Evolutionary conservation across 2,113 vertebrate species (phyloP).

Genomic region (Entomyzon cyanotis): DNA sequence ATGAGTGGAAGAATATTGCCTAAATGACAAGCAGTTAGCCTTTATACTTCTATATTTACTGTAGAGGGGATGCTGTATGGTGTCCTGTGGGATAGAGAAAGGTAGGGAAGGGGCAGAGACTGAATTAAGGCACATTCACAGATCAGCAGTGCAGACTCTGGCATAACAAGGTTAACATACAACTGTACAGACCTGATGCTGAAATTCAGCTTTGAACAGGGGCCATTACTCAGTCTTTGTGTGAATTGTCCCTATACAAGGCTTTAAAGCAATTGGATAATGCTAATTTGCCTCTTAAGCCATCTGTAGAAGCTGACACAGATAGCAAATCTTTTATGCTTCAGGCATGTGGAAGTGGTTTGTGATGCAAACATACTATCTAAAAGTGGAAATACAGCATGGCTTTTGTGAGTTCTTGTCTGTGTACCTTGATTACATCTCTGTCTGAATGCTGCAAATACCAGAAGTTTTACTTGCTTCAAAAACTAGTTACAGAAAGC

Average conservation of each 20-base stretch:
- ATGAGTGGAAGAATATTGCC: not conserved
- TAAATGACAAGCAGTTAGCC: not conserved
- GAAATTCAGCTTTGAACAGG: not conserved
- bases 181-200: not conserved
- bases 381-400: conserved; percentile 24
- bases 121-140: not conserved
- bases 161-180: not conserved
- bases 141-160: not conserved
- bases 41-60: not conserved
- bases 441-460: conserved; percentile 15
- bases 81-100: not conserved
- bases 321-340: conserved; percentile 58
- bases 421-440: conserved; percentile 26
- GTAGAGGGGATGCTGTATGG: accelerated
- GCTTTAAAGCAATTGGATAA: conserved; percentile 41
- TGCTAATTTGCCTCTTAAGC: conserved; percentile 24
- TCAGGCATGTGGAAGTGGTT: conserved; percentile 56
- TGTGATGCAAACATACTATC: conserved; percentile 42
- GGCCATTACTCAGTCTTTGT: conserved; percentile 22
- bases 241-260: not conserved
- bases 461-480: conserved; percentile 5
- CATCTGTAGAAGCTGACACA: conserved; percentile 23
- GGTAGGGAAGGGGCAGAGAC: not conserved
- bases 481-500: not conserved
- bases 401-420: conserved; percentile 40